phyloP scores from a whole-genome alignment of 2,113 vertebrate genomes.

The Isurus oxyrinchus region DNA sequence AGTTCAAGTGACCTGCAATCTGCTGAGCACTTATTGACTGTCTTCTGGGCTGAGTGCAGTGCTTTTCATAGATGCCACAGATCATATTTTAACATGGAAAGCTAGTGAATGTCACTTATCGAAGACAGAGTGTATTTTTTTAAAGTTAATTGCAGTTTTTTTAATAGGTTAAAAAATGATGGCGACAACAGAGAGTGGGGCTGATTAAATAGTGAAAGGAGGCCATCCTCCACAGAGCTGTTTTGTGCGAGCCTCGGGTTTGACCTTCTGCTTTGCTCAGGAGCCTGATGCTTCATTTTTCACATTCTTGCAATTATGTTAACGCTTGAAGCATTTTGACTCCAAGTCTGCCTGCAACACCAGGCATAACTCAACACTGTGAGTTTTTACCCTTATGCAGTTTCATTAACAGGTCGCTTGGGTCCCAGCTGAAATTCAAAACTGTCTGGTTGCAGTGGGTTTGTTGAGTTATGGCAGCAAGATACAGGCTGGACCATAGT shows the following conservation, averaged over 20 bases:
- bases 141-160: constrained; percentile 26
- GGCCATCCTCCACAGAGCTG: constrained; percentile 90
- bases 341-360: constrained; percentile 83
- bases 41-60: constrained; percentile 45
- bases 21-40: constrained; percentile 72
- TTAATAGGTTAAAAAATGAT: constrained; percentile 39
- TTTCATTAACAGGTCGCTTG: constrained; percentile 73
- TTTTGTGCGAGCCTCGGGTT: constrained; percentile 82
- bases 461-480: constrained; percentile 62
- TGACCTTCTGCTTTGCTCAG: constrained; percentile 91
- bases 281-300: constrained; percentile 94
- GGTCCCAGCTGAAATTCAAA: constrained; percentile 74
- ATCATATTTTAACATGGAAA: constrained; percentile 35
- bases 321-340: constrained; percentile 97
- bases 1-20: constrained; percentile 71
- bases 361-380: constrained; percentile 76
- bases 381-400: constrained; percentile 72
- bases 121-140: constrained; percentile 12
- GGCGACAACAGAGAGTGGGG: constrained; percentile 54
- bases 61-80: constrained; percentile 31
- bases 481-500: constrained; percentile 3
- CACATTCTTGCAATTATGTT: constrained; percentile 99
- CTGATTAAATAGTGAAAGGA: constrained; percentile 89
- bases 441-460: constrained; percentile 72
- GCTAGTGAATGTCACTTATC: constrained; percentile 29